Evolutionary conservation across 2,797 vertebrate genomes (phyloP), one percentile per base, ranked within the genome.

Genomic region (Varecia variegata): DNA sequence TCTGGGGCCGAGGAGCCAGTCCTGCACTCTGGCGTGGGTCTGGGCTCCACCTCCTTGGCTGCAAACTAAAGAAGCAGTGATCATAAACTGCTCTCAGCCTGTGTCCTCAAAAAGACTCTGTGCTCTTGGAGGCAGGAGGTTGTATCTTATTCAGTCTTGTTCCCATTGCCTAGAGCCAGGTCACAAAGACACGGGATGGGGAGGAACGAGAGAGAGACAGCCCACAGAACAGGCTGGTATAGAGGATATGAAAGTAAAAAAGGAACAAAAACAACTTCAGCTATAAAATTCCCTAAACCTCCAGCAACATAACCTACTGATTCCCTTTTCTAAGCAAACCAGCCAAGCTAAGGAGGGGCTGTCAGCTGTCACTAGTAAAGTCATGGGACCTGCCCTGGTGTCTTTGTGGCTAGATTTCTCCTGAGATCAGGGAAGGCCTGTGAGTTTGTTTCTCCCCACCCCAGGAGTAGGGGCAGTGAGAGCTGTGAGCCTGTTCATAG

Each of bases 21-120:
- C 79, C 38, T 62, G 32, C 17, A 45, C 86, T 93, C 76, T 87
- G 96, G 80, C 82, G 32, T 67, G 54, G 52, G 60, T 73, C 54
- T 96, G 17, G 11, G 88, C 91, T 94, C 93, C 45, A 90, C 89
- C 54, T 85, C 71, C 86, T 88, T 92, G 90, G 79, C 89, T 94
- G 23, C 32, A 60, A 82, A 67, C 65, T 97, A 94, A 97, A 90
- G 89, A 92, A 93, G 91, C 2, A 43, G 70, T 11, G 54, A 92
- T 81, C 60, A 87, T 81, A 93, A 91, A 92, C 15, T 83, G 74
- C 58, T 91, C 65, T 68, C 5, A 21, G 80, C 11, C 40, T 80
- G 80, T 7, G 12, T 38, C 88, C 91, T 97, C 85, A 77, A 88
- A 96, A 85, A 67, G 65, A 95, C 65, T 40, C 25, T 11, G 25